These are phyloP conservation scores for Diachasma alloeum DNA, from an alignment of 1,140 invertebrate genomes.

Conservation along the genomic window DNA sequence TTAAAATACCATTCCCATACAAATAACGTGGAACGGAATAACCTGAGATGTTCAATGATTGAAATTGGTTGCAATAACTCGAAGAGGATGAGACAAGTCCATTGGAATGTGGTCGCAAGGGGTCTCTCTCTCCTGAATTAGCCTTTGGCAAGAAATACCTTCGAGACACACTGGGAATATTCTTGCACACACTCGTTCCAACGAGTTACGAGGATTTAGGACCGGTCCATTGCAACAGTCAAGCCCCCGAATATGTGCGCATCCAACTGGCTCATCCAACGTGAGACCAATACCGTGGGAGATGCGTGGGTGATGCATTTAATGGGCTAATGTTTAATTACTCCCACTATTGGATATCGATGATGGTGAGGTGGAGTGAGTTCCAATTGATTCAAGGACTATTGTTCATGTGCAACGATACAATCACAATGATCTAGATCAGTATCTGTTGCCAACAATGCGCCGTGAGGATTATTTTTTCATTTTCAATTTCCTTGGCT, in stretches of 20 bases:
- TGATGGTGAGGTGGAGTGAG: neutral
- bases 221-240: slow-evolving; percentile 18
- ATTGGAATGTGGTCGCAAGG: neutral
- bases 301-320: slow-evolving; percentile 31
- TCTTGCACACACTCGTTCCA: slow-evolving; percentile 5
- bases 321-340: slow-evolving; percentile 36
- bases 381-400: no score
- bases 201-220: slow-evolving; percentile 21
- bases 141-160: slow-evolving; percentile 18
- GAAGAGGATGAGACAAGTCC: neutral
- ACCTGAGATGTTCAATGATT: neutral
- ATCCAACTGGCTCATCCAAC: neutral
- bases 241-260: neutral
- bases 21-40: neutral
- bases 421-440: no score
- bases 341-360: neutral
- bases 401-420: no score
- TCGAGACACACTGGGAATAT: slow-evolving; percentile 3
- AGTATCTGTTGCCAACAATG: no score
- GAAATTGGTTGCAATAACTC: neutral
- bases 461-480: no score
- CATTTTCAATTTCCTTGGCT: no score
- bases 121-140: slow-evolving; percentile 2
- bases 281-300: slow-evolving; percentile 33
- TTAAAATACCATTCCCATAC: no score